Evolutionary conservation across 2,888 invertebrate species (phyloP), one percentile per base, ranked within the genome.

Genomic region (Stenolophus ochropezus): DNA sequence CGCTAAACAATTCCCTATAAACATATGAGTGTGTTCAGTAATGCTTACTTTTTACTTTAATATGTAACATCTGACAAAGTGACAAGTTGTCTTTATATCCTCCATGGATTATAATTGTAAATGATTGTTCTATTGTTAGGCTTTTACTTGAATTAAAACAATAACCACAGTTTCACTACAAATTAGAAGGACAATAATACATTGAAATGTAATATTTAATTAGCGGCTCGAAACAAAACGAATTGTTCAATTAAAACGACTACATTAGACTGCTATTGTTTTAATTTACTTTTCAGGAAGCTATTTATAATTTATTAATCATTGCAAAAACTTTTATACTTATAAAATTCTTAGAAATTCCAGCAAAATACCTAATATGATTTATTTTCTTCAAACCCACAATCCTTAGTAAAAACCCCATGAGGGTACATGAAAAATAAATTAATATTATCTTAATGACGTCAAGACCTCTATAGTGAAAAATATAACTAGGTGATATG

Each of bases 61-160:
- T 8, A 42, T 42, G 33, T 42, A 42, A 42, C 33, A 42, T 42
- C 33, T 42, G 33, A 42, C 56, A 21, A 53, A 3, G n/a, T n/a
- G n/a, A 49, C 56, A 21, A 53, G 5, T 56, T 56, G 6, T 11
- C 21, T 56, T 56, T 56, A 56, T 56, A 56, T 56, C 56, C 18
- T 16, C 49, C n/a, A 56, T 8, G 33, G 33, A 42, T 56, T 21
- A 56, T 56, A 56, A 56, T 56, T 56, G 18, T 56, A 56, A 20
- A 21, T 21, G 20, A 56, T 56, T 56, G 21, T 56, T 56, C 56
- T 56, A 56, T 56, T 56, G 56, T 56, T 11, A 20, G 21, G 11
- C 56, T 56, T 20, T 18, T 56, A 56, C 20, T 56, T 56, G 56
- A 56, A 51, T 42, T 42, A 42, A 42, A 42, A 42, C 33, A 42